phyloP scores from a whole-genome alignment of 2,113 vertebrate species.

The Papio anubis region DNA sequence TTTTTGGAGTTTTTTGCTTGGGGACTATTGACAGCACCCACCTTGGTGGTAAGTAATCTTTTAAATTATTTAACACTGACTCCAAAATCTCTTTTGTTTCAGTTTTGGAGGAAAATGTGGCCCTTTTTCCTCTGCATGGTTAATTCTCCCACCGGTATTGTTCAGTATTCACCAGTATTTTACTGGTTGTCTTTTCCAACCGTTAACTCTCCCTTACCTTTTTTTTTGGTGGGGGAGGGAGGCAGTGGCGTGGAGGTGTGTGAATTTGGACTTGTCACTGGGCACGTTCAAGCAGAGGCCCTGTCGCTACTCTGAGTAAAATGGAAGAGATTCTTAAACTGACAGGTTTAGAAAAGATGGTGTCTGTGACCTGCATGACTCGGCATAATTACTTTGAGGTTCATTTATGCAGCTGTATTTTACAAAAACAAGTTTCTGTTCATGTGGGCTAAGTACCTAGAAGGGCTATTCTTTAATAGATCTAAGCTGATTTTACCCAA shows the following conservation, averaged over 20 bases:
- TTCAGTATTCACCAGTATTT: not conserved
- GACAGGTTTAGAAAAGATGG: not conserved
- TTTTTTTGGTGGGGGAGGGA: not conserved
- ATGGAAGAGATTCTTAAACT: not conserved
- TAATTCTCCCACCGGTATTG: not conserved
- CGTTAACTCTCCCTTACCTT: not conserved
- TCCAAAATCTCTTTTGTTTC: not conserved
- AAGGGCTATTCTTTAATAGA: not conserved
- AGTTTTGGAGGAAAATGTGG: not conserved
- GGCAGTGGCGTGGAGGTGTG: not conserved
- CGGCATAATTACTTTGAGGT: slow-evolving; percentile 8
- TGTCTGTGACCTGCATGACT: not conserved
- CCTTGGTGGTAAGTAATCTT: slow-evolving; percentile 88
- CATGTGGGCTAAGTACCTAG: not conserved
- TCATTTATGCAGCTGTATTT: not conserved
- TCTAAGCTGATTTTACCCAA: not conserved
- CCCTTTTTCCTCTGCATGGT: not conserved
- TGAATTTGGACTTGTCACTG: not conserved
- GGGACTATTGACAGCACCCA: slow-evolving; percentile 92
- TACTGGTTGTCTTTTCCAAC: not conserved
- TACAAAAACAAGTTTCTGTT: not conserved
- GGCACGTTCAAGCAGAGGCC: not conserved
- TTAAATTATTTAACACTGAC: not conserved
- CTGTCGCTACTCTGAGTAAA: not conserved
- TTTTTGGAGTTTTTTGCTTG: slow-evolving; percentile 95